Conservation (phyloP, 2,888 invertebrate genomes). For the Tetranychus truncatus region DNA sequence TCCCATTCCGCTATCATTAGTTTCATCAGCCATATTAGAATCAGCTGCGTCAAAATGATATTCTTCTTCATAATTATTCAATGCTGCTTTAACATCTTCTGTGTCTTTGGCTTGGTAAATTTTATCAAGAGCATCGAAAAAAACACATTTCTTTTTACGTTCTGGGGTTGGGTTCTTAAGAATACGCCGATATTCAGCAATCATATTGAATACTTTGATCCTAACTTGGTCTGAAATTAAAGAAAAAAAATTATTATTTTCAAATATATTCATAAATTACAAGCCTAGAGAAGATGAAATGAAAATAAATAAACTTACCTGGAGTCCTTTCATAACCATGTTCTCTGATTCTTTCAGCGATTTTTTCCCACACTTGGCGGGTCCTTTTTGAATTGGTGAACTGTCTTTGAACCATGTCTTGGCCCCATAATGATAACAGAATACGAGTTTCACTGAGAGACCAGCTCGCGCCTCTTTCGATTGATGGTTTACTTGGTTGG, state of each 20-base stretch:
- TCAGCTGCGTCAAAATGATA: slow-evolving; percentile 20
- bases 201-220: slow-evolving; percentile 23
- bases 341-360: slow-evolving; percentile 20
- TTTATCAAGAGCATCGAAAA: slow-evolving; percentile 21
- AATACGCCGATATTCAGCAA: slow-evolving; percentile 22
- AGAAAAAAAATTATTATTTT: background rate
- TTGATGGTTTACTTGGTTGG: slow-evolving; percentile 11
- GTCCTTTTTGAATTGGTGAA: slow-evolving; percentile 22
- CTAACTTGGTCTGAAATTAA: slow-evolving; percentile 19
- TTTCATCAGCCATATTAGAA: slow-evolving; percentile 16
- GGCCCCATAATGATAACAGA: slow-evolving; percentile 21
- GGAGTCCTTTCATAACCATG: slow-evolving; percentile 21
- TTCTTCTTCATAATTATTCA: slow-evolving; percentile 20
- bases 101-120: slow-evolving; percentile 22
- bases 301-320: slow-evolving; percentile 13
- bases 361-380: slow-evolving; percentile 22
- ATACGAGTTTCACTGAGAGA: slow-evolving; percentile 20
- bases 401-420: slow-evolving; percentile 23
- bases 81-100: slow-evolving; percentile 15
- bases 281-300: background rate
- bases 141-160: slow-evolving; percentile 21
- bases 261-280: background rate
- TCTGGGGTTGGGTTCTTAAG: slow-evolving; percentile 22
- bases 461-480: slow-evolving; percentile 23
- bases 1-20: slow-evolving; percentile 14